A percentile compares a stretch with the other conserved stretches of the same genome.
Evolutionary conservation across 1,140 invertebrate genomes (phyloP).

Genomic region (Sitodiplosis mosellana): DNA sequence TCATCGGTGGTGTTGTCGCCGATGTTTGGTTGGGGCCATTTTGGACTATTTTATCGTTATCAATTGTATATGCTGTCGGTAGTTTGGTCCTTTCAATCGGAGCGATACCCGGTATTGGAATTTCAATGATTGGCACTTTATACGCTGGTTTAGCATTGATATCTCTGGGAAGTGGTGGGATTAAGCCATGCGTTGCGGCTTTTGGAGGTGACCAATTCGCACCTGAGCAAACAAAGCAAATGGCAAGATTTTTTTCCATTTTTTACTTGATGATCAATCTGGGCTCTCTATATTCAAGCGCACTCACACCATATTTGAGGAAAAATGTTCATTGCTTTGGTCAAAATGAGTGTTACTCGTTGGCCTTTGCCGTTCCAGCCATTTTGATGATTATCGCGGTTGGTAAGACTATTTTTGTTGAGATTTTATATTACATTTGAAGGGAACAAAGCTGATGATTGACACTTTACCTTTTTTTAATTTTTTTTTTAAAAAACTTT

Average conservation of each 20-base stretch:
- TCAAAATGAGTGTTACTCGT: slow-evolving; percentile 55
- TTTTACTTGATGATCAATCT: slow-evolving; percentile 85
- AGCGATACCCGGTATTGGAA: slow-evolving; percentile 28
- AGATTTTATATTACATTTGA: no score
- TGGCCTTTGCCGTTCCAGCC: slow-evolving; percentile 82
- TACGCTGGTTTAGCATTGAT: slow-evolving; percentile 59
- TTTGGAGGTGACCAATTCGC: slow-evolving; percentile 91
- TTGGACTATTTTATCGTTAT: slow-evolving; percentile 57
- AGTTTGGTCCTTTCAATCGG: slow-evolving; percentile 46
- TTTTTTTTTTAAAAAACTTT: neutral
- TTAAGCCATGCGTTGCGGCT: slow-evolving; percentile 87
- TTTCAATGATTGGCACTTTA: slow-evolving; percentile 30
- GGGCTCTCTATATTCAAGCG: slow-evolving; percentile 72
- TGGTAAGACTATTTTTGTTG: slow-evolving; percentile 37
- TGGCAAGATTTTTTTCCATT: slow-evolving; percentile 68
- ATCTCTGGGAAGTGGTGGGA: slow-evolving; percentile 76
- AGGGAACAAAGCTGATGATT: no score
- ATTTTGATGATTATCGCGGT: slow-evolving; percentile 58
- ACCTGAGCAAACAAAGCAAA: slow-evolving; percentile 50
- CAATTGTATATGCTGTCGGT: slow-evolving; percentile 55
- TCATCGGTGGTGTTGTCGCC: slow-evolving; percentile 57
- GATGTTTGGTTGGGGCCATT: slow-evolving; percentile 58
- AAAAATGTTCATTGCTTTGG: slow-evolving; percentile 62
- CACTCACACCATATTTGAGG: slow-evolving; percentile 66
- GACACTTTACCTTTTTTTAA: neutral